Conservation (phyloP, 2,797 vertebrate genomes). For the Protosalanx chinensis region DNA sequence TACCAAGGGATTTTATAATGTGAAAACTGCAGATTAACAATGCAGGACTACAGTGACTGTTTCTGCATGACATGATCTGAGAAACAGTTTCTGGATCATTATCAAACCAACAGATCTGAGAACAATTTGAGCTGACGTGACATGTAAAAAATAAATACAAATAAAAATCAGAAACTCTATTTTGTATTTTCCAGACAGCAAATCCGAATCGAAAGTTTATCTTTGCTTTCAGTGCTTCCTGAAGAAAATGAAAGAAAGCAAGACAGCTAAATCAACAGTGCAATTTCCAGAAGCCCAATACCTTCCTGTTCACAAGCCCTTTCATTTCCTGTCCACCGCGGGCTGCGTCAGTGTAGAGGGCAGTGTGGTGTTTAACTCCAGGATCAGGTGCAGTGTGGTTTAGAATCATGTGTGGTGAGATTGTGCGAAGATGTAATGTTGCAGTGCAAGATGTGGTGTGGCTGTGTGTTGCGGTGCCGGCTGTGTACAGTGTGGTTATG, state of each 20-base stretch:
- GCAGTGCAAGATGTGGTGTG: too few species aligned
- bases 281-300: conserved; percentile 16
- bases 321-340: conserved; percentile 39
- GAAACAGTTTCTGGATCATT: conserved; percentile 13
- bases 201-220: neutral
- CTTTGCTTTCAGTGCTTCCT: neutral
- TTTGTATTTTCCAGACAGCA: neutral
- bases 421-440: too few species aligned
- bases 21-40: conserved; percentile 65
- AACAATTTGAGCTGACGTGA: conserved; percentile 27
- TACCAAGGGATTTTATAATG: conserved; percentile 56
- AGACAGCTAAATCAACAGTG: conserved; percentile 20
- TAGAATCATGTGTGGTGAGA: too few species aligned
- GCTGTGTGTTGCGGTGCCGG: too few species aligned
- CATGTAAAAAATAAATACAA: conserved; percentile 4
- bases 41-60: conserved; percentile 47
- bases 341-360: neutral
- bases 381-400: too few species aligned
- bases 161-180: conserved; percentile 24
- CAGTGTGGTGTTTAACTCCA: too few species aligned
- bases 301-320: conserved; percentile 35
- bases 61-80: conserved; percentile 38
- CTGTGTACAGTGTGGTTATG: too few species aligned
- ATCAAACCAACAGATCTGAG: conserved; percentile 54
- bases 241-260: neutral